phyloP scores from a whole-genome alignment of 2,797 vertebrate genomes.

The Onychomys torridus region DNA sequence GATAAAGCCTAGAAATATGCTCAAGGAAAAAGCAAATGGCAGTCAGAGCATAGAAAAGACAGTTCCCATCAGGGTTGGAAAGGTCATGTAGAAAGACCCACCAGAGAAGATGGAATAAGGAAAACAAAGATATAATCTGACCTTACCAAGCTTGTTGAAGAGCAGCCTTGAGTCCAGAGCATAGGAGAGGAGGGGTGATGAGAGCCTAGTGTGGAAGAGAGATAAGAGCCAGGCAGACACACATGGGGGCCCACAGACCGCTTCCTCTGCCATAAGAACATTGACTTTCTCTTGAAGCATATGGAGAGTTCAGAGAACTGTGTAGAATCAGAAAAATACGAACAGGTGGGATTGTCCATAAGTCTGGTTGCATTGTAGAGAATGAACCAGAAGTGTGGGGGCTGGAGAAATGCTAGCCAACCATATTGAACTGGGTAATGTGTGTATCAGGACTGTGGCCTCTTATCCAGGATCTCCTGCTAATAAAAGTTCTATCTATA shows the following conservation, averaged over 20 bases:
- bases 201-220: neutral
- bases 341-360: neutral
- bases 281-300: neutral
- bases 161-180: neutral
- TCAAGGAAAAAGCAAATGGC: neutral
- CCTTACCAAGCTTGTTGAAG: neutral
- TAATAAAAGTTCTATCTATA: neutral
- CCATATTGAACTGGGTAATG: neutral
- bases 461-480: neutral
- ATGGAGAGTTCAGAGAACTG: neutral
- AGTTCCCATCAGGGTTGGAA: neutral
- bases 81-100: neutral
- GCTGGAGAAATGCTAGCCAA: neutral
- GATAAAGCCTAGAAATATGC: neutral
- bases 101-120: neutral
- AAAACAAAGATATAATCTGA: neutral
- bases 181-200: fast-evolving
- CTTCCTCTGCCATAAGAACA: no score
- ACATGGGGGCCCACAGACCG: neutral
- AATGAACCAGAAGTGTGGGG: neutral
- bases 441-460: no score
- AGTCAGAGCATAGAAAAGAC: neutral
- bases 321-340: neutral
- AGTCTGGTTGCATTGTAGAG: neutral
- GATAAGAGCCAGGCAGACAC: fast-evolving